Percentiles rank a stretch among this genome's conserved stretches.
Evolutionary conservation across 2,113 vertebrate species (phyloP).

Genomic region (Acrocephalus arundinaceus): DNA sequence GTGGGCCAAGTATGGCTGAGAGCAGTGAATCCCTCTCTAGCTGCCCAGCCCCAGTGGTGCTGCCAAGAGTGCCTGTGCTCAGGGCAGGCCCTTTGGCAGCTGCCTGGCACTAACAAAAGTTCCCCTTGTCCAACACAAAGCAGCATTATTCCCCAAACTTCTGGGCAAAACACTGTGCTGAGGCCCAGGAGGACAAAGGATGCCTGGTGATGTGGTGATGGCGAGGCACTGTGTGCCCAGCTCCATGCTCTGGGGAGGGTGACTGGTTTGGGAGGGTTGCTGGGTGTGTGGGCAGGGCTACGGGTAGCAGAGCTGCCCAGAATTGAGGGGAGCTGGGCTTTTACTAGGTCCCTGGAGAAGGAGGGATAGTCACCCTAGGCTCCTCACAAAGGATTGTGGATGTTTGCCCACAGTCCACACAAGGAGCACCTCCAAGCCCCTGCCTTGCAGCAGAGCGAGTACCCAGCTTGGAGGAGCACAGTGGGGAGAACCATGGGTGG

Average conservation of each 20-base stretch:
- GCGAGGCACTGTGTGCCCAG: neutral
- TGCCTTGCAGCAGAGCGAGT: neutral
- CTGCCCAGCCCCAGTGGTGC: neutral
- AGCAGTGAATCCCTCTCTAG: neutral
- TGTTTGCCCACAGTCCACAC: neutral
- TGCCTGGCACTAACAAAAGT: neutral
- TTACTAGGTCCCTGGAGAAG: neutral
- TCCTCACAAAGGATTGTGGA: fast-evolving
- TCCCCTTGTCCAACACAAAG: conserved; percentile 31
- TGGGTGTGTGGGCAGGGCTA: fast-evolving
- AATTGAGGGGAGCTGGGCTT: neutral
- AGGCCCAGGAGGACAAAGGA: neutral
- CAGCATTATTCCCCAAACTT: neutral
- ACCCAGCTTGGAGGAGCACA: neutral
- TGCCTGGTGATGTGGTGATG: neutral
- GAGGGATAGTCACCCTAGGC: neutral
- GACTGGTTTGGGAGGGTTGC: neutral
- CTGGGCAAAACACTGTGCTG: neutral
- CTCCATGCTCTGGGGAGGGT: neutral
- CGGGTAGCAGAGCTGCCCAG: neutral
- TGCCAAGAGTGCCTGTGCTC: neutral
- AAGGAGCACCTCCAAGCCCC: neutral
- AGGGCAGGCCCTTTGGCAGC: neutral
- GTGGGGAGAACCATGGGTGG: fast-evolving
- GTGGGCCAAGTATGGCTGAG: neutral